These are phyloP conservation scores for Ennomos fuscantarius DNA, from an alignment of 2,888 invertebrate species.

Conservation along the genomic window DNA sequence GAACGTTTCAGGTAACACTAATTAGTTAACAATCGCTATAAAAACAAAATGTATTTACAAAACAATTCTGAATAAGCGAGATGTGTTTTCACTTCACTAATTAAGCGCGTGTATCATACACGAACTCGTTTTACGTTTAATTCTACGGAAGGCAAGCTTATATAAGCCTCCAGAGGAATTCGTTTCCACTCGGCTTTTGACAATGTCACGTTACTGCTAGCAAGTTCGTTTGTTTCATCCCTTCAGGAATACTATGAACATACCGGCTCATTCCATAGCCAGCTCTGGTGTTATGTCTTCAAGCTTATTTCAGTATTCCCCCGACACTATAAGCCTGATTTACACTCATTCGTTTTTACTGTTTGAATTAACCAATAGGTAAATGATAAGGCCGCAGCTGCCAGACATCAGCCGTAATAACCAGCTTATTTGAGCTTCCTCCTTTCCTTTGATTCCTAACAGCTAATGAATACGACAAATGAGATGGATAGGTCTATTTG, in stretches of 20 bases:
- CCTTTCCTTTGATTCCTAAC: conserved; percentile 15
- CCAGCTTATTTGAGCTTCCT: conserved; percentile 38
- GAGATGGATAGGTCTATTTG: conserved; percentile 37
- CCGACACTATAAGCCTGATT: neutral
- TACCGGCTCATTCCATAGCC: neutral
- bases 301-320: neutral
- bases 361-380: conserved; percentile 39
- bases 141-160: conserved; percentile 32
- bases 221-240: conserved; percentile 37
- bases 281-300: conserved; percentile 2
- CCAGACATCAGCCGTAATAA: conserved; percentile 45
- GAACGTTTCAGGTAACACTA: no score
- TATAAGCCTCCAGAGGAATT: conserved; percentile 38
- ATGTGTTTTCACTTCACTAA: conserved; percentile 30
- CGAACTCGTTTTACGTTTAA: conserved; percentile 30
- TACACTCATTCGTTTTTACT: conserved; percentile 3
- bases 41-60: conserved; percentile 26
- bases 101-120: conserved; percentile 37
- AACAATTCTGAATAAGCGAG: conserved; percentile 28
- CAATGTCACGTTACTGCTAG: conserved; percentile 42
- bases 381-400: conserved; percentile 48
- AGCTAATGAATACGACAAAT: conserved; percentile 42
- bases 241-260: conserved; percentile 11
- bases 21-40: no score
- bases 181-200: conserved; percentile 47